phyloP scores from a whole-genome alignment of 2,113 vertebrate species.

The Axis porcinus region DNA sequence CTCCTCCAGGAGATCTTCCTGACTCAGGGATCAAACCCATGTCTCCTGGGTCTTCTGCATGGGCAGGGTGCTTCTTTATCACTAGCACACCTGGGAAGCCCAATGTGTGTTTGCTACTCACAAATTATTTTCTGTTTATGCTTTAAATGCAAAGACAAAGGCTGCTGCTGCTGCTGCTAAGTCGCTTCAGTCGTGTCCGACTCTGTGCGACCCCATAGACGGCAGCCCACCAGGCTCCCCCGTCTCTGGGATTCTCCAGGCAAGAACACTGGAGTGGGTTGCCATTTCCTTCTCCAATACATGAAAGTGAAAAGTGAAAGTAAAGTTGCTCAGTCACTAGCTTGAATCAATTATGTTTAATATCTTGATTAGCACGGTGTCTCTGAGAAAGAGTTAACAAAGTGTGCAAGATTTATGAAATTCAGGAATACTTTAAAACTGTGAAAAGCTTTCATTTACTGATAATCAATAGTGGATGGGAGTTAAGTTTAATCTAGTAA shows the following conservation, averaged over 20 bases:
- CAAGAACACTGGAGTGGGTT: no score
- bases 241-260: no score
- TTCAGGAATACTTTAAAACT: background rate
- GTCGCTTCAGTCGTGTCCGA: no score
- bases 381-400: background rate
- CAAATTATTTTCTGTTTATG: background rate
- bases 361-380: background rate
- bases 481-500: background rate
- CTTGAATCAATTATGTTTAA: background rate
- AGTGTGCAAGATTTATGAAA: background rate
- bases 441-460: background rate
- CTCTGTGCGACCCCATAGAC: no score
- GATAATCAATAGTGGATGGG: background rate
- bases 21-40: background rate
- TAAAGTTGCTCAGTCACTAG: background rate
- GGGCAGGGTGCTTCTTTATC: accelerated
- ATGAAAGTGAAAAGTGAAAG: no score
- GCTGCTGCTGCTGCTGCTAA: no score
- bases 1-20: background rate
- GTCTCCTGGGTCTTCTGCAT: background rate
- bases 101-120: background rate
- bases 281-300: no score
- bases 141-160: background rate
- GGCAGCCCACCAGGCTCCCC: no score
- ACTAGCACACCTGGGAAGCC: background rate